Base-by-base conservation (phyloP, 1,140 invertebrate genomes). In the Panagrolaimus sp. region DNA sequence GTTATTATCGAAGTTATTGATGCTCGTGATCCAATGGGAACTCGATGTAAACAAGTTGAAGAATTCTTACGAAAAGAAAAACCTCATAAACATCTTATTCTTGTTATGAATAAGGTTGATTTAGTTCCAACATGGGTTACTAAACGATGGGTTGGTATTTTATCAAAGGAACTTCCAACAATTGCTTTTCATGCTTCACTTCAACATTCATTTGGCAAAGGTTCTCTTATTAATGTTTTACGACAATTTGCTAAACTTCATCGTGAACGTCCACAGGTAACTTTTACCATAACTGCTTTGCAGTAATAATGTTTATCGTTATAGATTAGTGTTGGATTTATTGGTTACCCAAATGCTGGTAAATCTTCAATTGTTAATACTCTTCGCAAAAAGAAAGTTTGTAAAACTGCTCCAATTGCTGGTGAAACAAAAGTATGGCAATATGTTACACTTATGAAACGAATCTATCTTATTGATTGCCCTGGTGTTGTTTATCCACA, bases 281-380 rank as follows among this genome's bases (percentile, higher is more conserved):
- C 9, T 12, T 64, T 38, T 71, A 0, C 10, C n/a, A n/a, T n/a
- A n/a, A n/a, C 52, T 17, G 28, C 15, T 3, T 58, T 2, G 8
- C 14, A 26, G 1, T 8, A n/a, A 3, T 58, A 21, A 58, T 2
- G 10, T 28, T 43, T 10, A n/a, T 28, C 94, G 79, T 96, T 96
- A 82, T 94, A 99, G 87, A 99, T 99, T 46, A 96, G 93, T 84
- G 92, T 99, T 65, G 96, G 96, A 14, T 92, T 99, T 71, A 96
- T 99, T 83, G 96, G 96, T 0, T 99, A 98, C 85, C 96, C 96
- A 5, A 99, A 99, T 88, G 93, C 94, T 12, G 96, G 96, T 0
- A 99, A 99, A 86, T 96, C 93, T 72, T 98, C 94, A 9, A 89
- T 99, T 24, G 98, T 99, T 67, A 99, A 99, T 84, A 93, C 96